Evolutionary conservation across 2,797 vertebrate genomes (phyloP).

Genomic region (Karalla daura): DNA sequence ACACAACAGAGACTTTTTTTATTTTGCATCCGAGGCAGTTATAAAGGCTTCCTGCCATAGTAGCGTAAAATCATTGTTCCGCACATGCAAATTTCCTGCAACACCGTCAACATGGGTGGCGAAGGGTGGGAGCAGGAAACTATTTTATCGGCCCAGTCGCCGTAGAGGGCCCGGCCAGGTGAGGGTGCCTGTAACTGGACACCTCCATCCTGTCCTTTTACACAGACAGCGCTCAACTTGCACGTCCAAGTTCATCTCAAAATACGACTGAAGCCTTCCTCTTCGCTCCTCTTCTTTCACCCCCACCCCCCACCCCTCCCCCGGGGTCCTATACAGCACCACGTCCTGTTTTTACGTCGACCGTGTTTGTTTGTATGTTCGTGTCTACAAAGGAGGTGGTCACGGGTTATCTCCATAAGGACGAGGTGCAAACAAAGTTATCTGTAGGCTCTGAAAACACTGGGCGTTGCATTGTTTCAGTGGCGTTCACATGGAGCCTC

Average conservation of each 20-base stretch:
- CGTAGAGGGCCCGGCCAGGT: background rate
- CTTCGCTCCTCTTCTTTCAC: background rate
- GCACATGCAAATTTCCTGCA: background rate
- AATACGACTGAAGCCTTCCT: background rate
- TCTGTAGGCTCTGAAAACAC: constrained; percentile 25
- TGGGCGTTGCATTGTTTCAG: constrained; percentile 40
- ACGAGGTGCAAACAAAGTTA: constrained; percentile 50
- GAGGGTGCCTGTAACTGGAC: constrained; percentile 38
- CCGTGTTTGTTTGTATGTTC: constrained; percentile 38
- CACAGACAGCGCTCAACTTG: constrained; percentile 16
- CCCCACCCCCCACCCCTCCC: no score
- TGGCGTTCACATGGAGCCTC: constrained; percentile 37
- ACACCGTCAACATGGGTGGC: background rate
- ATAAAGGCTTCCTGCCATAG: background rate
- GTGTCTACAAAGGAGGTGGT: constrained; percentile 22
- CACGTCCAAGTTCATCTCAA: background rate
- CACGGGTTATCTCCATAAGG: constrained; percentile 56
- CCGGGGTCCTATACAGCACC: constrained; percentile 2
- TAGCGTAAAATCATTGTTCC: background rate
- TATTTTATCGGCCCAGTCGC: constrained; percentile 3
- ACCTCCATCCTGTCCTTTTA: constrained; percentile 15
- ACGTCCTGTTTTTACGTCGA: constrained; percentile 36
- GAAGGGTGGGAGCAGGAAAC: background rate
- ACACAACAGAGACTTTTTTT: background rate
- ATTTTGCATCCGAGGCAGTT: background rate